Percentiles rank a stretch among this genome's conserved stretches.
Evolutionary conservation across 2,888 invertebrate species (phyloP).

Genomic region (Chloroclysta siterata): DNA sequence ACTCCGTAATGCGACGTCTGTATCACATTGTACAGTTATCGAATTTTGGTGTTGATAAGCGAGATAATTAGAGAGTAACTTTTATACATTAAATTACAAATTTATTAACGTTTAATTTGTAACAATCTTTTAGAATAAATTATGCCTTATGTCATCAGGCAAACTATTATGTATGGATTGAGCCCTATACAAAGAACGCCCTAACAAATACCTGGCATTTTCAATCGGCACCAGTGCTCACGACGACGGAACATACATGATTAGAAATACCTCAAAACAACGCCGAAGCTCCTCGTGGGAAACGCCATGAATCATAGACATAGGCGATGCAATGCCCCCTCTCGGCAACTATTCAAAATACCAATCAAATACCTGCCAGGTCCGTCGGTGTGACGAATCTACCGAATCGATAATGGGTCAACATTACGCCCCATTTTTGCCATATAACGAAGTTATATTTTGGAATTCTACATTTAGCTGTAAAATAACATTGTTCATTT

Average conservation of each 20-base stretch:
- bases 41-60: constrained; percentile 6
- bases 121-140: constrained; percentile 7
- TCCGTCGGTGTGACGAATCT: constrained; percentile 83
- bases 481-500: constrained; percentile 82
- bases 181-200: constrained; percentile 45
- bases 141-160: constrained; percentile 7
- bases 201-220: constrained; percentile 81
- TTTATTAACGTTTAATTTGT: not conserved
- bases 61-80: constrained; percentile 9
- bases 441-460: constrained; percentile 81
- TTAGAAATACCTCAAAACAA: constrained; percentile 76
- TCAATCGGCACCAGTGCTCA: constrained; percentile 62
- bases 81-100: not conserved
- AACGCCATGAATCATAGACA: constrained; percentile 47
- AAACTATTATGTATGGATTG: constrained; percentile 17
- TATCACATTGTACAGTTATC: constrained; percentile 7
- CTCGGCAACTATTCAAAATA: constrained; percentile 76
- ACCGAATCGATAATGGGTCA: constrained; percentile 76
- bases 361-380: constrained; percentile 83
- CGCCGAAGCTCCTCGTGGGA: constrained; percentile 62
- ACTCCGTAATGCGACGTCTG: constrained; percentile 53
- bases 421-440: constrained; percentile 76
- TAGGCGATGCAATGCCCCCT: constrained; percentile 52
- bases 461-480: constrained; percentile 81
- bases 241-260: constrained; percentile 67